These are phyloP conservation scores for Drosophila varians DNA, from an alignment of 1,140 invertebrate species.

Conservation along the genomic window DNA sequence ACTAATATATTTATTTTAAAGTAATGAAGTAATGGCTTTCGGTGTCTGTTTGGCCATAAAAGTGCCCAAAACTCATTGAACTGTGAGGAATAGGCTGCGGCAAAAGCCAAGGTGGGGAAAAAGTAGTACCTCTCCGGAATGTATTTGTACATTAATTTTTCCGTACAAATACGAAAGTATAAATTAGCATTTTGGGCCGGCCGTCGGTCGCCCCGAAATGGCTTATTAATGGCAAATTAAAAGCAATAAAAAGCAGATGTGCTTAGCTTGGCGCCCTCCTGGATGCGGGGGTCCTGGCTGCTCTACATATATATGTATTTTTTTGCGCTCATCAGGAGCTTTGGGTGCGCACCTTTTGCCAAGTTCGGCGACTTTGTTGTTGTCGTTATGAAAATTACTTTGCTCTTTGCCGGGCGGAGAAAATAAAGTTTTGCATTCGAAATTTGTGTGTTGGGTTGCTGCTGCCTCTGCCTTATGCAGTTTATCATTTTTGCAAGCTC, in stretches of 20 bases:
- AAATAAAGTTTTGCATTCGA: conserved; percentile 81
- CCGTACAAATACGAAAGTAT: too few species aligned
- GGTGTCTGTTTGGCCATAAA: conserved; percentile 62
- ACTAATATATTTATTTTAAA: too few species aligned
- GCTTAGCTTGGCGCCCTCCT: conserved; percentile 82
- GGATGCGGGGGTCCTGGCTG: too few species aligned
- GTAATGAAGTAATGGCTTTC: too few species aligned
- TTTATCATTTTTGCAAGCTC: conserved; percentile 76
- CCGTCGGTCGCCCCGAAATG: conserved; percentile 69
- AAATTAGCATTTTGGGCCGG: conserved; percentile 72
- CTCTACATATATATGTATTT: too few species aligned
- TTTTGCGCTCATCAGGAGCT: conserved; percentile 56
- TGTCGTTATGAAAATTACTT: conserved; percentile 81
- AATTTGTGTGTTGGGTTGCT: conserved; percentile 52
- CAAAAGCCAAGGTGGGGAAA: conserved; percentile 8
- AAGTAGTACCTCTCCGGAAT: too few species aligned
- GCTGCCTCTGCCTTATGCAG: conserved; percentile 68
- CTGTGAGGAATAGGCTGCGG: conserved; percentile 57
- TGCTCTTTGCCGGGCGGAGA: conserved; percentile 70
- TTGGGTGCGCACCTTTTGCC: conserved; percentile 59
- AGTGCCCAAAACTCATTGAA: conserved; percentile 78
- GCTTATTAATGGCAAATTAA: conserved; percentile 84
- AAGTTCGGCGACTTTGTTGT: conserved; percentile 70
- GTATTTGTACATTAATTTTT: too few species aligned
- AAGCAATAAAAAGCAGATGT: conserved; percentile 84